Base-by-base conservation (phyloP, 2,113 vertebrate genomes). In the Morone chrysops region DNA sequence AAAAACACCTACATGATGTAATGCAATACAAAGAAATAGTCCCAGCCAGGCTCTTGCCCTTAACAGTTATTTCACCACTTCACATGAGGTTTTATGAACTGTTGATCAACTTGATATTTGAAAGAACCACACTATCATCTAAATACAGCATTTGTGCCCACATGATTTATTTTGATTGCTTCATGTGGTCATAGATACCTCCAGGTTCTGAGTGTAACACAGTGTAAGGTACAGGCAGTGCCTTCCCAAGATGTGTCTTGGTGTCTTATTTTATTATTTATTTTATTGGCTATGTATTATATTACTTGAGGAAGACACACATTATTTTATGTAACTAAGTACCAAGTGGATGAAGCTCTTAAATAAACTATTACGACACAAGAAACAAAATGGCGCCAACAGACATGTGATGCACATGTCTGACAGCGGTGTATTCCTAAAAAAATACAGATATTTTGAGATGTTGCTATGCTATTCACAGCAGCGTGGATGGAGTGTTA, bases 391-490 rank as follows among this genome's bases (percentile, higher is more conserved):
- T 89, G 80, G 18, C 69, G 63, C 38, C 1, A 17, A 60, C 18
- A 41, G 72, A 61, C 87, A 41, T 85, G 80, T 83, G 85, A 85
- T 71, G 48, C 36, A 38, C 11, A 67, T 41, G 53, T 80, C 65
- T 66, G 74, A 72, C 48, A 54, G 62, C 41, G 38, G 18, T 2
- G 53, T 70, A 71, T 51, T 63, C 41, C 69, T 66, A 85, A 85
- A 63, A 75, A 80, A 87, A 45, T 2, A 17, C 2, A 9, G 72
- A 65, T 92, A 92, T 91, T 80, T 89, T 87, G 80, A 84, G 91
- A 79, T 76, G 90, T 91, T 93, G 91, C 86, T 73, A 81, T 83
- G 84, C 88, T 83, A 76, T 86, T 89, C 9, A 11, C 65, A 80
- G 85, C 61, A 56, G 56, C 16, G 45, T 41, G 1, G 20, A 43